phyloP scores from a whole-genome alignment of 2,797 vertebrate genomes.

The Emys orbicularis region DNA sequence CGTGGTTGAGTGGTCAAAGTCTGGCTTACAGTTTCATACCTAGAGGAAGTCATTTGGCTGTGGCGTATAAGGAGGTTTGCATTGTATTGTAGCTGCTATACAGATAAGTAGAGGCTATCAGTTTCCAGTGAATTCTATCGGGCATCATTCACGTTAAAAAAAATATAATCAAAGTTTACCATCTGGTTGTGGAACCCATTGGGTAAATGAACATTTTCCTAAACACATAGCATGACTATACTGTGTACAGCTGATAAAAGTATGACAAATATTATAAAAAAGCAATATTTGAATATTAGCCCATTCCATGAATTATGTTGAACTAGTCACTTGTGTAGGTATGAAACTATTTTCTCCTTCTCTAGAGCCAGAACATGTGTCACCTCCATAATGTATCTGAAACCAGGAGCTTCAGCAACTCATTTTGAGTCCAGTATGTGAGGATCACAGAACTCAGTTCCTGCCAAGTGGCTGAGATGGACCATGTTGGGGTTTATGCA shows the following conservation, averaged over 20 bases:
- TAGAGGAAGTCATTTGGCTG: not conserved
- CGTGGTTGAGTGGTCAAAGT: not conserved
- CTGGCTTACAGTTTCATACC: not conserved
- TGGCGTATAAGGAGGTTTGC: not conserved
- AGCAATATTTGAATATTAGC: not conserved
- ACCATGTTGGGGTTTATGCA: accelerated
- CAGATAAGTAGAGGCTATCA: not conserved
- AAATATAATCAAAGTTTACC: not conserved
- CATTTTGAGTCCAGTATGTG: not conserved
- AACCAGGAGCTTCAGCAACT: not conserved
- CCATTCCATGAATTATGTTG: not conserved
- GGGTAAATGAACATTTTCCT: not conserved
- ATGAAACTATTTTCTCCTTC: not conserved
- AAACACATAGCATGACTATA: not conserved
- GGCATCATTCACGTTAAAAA: not conserved
- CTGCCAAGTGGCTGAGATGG: not conserved
- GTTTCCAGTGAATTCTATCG: not conserved
- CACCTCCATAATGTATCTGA: not conserved
- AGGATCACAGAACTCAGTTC: not conserved
- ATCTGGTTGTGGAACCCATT: not conserved
- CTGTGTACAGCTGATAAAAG: not conserved
- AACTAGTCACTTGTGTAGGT: not conserved
- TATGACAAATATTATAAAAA: not conserved
- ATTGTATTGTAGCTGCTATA: accelerated
- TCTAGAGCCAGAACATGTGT: not conserved